Evolutionary conservation across 2,888 invertebrate species (phyloP).

Genomic region (Thera britannica): DNA sequence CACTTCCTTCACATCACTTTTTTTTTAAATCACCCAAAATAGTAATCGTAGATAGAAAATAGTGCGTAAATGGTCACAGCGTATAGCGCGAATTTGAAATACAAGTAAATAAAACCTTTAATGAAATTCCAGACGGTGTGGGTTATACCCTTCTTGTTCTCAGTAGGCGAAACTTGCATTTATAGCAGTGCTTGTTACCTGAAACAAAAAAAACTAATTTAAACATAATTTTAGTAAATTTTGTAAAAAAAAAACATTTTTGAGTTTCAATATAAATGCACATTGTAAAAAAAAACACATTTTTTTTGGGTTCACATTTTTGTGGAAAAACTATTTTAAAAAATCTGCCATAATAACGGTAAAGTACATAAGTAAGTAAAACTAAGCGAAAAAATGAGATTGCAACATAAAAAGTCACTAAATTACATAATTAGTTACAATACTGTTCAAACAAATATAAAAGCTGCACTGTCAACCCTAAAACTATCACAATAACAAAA

Average conservation of each 20-base stretch:
- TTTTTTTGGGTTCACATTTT: background rate
- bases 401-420: background rate
- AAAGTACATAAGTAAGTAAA: too few relatives aligned
- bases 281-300: background rate
- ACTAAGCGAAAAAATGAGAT: background rate
- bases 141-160: constrained; percentile 48
- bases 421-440: background rate
- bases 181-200: constrained; percentile 49
- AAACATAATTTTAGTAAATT: constrained; percentile 1
- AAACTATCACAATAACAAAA: constrained; percentile 4
- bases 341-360: background rate
- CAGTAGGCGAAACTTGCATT: constrained; percentile 53
- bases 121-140: constrained; percentile 56
- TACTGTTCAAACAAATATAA: background rate
- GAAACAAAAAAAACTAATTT: constrained; percentile 44
- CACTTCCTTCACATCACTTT: constrained; percentile 63
- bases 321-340: background rate
- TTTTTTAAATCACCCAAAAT: constrained; percentile 69
- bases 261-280: background rate
- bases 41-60: constrained; percentile 76
- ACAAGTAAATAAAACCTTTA: constrained; percentile 70
- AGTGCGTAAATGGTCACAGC: constrained; percentile 69
- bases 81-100: constrained; percentile 72
- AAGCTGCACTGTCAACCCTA: constrained; percentile 15
- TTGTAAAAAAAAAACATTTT: background rate